Conservation (phyloP, 2,797 vertebrate genomes). For the Urosaurus nigricauda region DNA sequence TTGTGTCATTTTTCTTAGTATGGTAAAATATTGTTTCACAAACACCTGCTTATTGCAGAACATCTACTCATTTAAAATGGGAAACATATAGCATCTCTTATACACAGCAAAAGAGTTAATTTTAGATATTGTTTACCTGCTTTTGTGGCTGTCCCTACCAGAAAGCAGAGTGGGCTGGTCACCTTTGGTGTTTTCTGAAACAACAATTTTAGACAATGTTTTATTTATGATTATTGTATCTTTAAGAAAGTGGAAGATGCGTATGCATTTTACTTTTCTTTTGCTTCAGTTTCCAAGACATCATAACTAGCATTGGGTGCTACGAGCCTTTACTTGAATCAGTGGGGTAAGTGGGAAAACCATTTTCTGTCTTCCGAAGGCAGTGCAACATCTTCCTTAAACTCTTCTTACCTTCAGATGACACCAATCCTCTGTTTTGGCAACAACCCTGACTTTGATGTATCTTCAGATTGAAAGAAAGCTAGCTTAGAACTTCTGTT, state of each 20-base stretch:
- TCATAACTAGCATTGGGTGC: not conserved
- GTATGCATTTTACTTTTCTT: not conserved
- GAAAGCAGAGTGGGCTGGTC: not conserved
- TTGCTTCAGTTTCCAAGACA: not conserved
- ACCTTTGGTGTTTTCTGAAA: not conserved
- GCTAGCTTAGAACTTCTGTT: not conserved
- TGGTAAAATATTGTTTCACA: not conserved
- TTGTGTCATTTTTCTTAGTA: not conserved
- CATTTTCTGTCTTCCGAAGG: not conserved
- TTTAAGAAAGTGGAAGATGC: not conserved
- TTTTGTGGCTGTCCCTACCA: not conserved
- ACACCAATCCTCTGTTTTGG: not conserved
- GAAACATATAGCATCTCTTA: not conserved
- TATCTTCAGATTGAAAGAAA: not conserved
- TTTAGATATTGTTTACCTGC: not conserved
- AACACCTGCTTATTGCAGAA: not conserved
- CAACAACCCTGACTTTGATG: too few species aligned
- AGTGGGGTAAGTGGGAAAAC: not conserved
- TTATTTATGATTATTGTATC: not conserved
- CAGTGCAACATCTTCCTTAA: not conserved
- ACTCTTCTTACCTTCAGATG: not conserved
- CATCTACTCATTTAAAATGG: not conserved
- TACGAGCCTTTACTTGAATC: not conserved
- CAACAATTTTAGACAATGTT: not conserved
- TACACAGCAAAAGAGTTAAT: not conserved